Percentiles rank a stretch among this genome's conserved stretches.
Conservation (phyloP, 2,113 vertebrate genomes). For the Seriola quinqueradiata region DNA sequence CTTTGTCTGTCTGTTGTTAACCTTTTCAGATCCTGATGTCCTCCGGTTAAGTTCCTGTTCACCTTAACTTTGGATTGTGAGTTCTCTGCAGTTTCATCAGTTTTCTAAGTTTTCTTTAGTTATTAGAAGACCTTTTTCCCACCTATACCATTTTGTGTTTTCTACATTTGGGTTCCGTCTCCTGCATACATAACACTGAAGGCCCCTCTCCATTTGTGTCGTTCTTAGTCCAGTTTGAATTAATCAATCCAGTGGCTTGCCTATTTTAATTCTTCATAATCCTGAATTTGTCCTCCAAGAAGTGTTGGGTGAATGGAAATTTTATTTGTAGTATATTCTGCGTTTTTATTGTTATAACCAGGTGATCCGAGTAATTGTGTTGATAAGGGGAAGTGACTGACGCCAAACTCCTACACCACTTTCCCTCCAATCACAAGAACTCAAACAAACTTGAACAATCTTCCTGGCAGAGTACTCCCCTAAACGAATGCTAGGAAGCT, state of each 20-base stretch:
- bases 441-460: no score
- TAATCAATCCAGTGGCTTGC: background rate
- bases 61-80: no score
- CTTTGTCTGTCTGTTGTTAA: no score
- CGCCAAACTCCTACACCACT: background rate
- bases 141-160: no score
- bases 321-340: background rate
- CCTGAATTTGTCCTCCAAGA: background rate
- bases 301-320: background rate
- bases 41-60: no score
- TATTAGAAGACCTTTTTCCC: no score
- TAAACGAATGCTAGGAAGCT: background rate
- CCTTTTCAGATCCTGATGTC: no score
- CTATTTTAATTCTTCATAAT: background rate
- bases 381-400: background rate
- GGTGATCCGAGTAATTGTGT: background rate
- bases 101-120: no score
- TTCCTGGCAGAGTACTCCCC: background rate
- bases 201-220: background rate
- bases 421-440: background rate
- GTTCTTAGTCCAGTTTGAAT: background rate
- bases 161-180: no score
- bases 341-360: background rate
- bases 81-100: no score
- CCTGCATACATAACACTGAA: no score